These are phyloP conservation scores for Megaptera novaeangliae DNA, from an alignment of 2,113 vertebrate genomes.

Conservation along the genomic window DNA sequence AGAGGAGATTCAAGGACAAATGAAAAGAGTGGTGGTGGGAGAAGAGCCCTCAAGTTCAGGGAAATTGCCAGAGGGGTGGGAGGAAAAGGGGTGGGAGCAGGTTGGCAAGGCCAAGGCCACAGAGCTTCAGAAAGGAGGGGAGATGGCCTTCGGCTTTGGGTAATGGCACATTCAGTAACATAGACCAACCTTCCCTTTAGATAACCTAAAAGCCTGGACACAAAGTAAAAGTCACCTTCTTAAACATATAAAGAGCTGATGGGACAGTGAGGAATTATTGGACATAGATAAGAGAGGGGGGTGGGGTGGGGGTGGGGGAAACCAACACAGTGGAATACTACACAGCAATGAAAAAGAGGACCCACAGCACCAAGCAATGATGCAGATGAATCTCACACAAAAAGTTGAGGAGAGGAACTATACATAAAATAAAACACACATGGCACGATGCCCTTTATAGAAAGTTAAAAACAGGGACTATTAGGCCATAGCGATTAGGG, in stretches of 20 bases:
- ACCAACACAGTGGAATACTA: background rate
- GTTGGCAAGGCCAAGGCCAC: background rate
- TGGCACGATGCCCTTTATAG: rapidly evolving
- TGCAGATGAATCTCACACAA: background rate
- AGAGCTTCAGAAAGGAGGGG: background rate
- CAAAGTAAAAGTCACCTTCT: background rate
- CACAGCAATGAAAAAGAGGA: background rate
- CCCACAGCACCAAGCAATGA: background rate
- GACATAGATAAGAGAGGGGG: background rate
- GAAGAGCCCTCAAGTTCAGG: background rate
- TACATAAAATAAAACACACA: background rate
- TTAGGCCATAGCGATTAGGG: background rate
- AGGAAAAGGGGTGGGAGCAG: background rate
- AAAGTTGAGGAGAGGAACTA: background rate
- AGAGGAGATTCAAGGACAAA: background rate
- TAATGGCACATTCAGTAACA: background rate
- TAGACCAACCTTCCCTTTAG: background rate
- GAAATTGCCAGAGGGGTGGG: background rate
- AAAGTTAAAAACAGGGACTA: background rate
- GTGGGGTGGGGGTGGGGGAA: background rate
- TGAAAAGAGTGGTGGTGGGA: background rate
- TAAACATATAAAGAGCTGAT: background rate
- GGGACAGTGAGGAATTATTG: background rate
- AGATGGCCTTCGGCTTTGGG: background rate
- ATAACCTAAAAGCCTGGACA: background rate